Percentiles rank a stretch among this genome's conserved stretches.
Evolutionary conservation across 35 echinoderm and acorn worm species (phyloP).

Genomic region (Diadema setosum): DNA sequence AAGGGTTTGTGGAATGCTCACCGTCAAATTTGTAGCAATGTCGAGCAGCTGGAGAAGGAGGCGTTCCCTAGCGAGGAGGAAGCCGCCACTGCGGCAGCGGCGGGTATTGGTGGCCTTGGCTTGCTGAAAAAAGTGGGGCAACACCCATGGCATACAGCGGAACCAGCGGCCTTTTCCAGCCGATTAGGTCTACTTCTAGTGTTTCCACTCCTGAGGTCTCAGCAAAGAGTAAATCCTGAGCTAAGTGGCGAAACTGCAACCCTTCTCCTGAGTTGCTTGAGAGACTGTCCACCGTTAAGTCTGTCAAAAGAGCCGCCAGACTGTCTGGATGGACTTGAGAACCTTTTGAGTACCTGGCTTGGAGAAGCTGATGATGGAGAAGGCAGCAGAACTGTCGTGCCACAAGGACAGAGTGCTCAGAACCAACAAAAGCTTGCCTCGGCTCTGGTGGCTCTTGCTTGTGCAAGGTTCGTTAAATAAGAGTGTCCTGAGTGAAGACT

Average conservation of each 20-base stretch:
- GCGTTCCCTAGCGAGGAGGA: constrained; percentile 58
- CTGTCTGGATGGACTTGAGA: constrained; percentile 73
- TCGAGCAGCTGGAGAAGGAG: constrained; percentile 70
- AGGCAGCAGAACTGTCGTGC: neutral
- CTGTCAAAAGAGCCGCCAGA: constrained; percentile 71
- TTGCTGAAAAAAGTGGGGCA: constrained; percentile 63
- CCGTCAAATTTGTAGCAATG: constrained; percentile 48
- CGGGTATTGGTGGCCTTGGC: neutral
- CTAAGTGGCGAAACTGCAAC: constrained; percentile 58
- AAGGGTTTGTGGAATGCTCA: constrained; percentile 78
- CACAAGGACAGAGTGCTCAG: neutral
- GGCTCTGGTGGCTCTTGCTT: constrained; percentile 58
- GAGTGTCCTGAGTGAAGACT: too few species aligned
- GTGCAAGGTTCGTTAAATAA: constrained; percentile 80
- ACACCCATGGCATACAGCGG: constrained; percentile 58
- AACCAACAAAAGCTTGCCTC: constrained; percentile 41
- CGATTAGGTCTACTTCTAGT: constrained; percentile 57
- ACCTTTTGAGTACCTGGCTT: constrained; percentile 63
- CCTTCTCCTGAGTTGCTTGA: constrained; percentile 55
- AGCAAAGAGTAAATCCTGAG: constrained; percentile 54
- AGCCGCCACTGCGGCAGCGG: neutral
- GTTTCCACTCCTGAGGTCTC: constrained; percentile 75
- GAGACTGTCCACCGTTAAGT: constrained; percentile 74
- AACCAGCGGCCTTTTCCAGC: constrained; percentile 65
- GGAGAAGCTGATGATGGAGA: constrained; percentile 20